Conservation (phyloP, 2,888 invertebrate genomes). For the Cosmorhoe ocellata region DNA sequence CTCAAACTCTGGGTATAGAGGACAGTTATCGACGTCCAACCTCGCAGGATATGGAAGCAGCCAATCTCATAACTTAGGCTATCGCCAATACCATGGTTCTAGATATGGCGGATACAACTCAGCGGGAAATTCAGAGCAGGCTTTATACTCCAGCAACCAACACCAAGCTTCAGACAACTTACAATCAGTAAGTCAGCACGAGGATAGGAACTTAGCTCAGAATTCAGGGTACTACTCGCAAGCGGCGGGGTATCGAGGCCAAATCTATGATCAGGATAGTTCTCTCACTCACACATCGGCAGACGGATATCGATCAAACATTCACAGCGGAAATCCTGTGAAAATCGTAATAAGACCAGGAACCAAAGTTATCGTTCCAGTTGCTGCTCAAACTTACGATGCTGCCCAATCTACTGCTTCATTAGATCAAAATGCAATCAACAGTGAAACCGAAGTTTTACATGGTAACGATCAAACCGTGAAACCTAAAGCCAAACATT, state of each 20-base stretch:
- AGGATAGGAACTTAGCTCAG: conserved; percentile 40
- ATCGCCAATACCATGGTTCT: conserved; percentile 41
- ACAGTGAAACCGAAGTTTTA: conserved; percentile 56
- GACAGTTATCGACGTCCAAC: conserved; percentile 29
- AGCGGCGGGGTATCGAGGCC: conserved; percentile 49
- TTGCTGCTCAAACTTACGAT: conserved; percentile 54
- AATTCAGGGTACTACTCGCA: conserved; percentile 48
- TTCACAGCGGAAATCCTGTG: conserved; percentile 52
- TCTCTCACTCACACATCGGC: conserved; percentile 40
- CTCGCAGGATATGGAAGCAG: conserved; percentile 33
- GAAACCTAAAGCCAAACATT: conserved; percentile 56
- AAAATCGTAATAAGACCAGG: conserved; percentile 64
- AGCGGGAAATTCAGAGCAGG: conserved; percentile 34
- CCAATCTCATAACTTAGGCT: not conserved
- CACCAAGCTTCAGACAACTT: conserved; percentile 45
- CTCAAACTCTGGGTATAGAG: conserved; percentile 25
- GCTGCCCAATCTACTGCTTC: conserved; percentile 41
- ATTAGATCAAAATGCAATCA: conserved; percentile 52
- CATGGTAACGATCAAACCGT: conserved; percentile 40
- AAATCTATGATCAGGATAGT: conserved; percentile 39
- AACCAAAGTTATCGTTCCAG: conserved; percentile 56
- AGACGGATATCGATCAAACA: conserved; percentile 43
- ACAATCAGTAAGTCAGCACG: conserved; percentile 42
- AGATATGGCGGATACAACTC: conserved; percentile 43
- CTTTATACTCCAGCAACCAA: conserved; percentile 42